Evolutionary conservation across 2,888 invertebrate genomes (phyloP), one percentile per base, ranked within the genome.

Genomic region (Malacosoma neustria): DNA sequence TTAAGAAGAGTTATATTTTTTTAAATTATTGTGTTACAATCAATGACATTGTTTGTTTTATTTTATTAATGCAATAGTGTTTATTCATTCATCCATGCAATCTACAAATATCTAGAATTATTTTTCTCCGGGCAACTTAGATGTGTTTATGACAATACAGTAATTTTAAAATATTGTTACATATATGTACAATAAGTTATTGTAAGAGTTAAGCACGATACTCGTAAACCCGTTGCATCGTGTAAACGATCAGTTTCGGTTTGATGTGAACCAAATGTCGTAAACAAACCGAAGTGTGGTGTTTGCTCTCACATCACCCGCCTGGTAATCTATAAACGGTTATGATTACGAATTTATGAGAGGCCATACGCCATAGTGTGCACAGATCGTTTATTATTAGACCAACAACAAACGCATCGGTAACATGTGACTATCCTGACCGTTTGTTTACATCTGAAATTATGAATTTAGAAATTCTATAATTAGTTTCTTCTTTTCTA

Each of bases 211-310:
- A 22, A 22, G 22, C 22, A 4, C 22, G 22, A 22, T 22, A 22
- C 22, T 22, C 22, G 22, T 22, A 22, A 22, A 6, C 22, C 22
- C 22, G 22, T 22, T 22, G 29, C 38, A 43, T 42, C 38, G 39
- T 43, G 43, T 48, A 46, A 51, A 49, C 47, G 34, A 42, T 43
- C 41, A 41, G 43, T 40, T 47, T 32, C 36, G 36, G 42, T 51
- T 53, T 61, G 60, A 65, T 51, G 55, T 51, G 51, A 55, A 62
- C 62, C 64, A 64, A 63, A 56, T 61, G 65, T 57, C 37, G 41
- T 62, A 63, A 61, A 65, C 61, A 63, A 53, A 52, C 44, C 43
- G 29, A 45, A 52, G 46, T 48, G 49, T 50, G 51, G 48, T 65
- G 61, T 53, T 60, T 53, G 47, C 50, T 55, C 54, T 54, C 48